phyloP scores from a whole-genome alignment of 2,888 invertebrate species.

The Troilus luridus region DNA sequence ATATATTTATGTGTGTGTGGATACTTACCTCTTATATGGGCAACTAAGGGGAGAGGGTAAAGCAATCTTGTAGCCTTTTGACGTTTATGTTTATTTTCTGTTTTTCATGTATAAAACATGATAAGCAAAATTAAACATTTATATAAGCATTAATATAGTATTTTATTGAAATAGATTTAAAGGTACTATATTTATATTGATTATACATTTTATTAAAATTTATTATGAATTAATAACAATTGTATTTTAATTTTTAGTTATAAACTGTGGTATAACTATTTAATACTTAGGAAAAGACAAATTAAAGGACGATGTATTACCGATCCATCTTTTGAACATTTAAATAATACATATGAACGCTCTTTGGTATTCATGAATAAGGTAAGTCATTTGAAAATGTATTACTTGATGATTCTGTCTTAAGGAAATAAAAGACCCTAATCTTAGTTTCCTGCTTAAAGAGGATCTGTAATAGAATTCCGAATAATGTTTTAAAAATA shows the following conservation, averaged over 20 bases:
- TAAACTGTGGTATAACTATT: conserved; percentile 97
- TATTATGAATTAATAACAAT: neutral
- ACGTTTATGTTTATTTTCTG: too few relatives aligned
- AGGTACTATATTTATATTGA: too few relatives aligned
- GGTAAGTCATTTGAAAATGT: conserved; percentile 67
- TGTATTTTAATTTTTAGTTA: conserved; percentile 72
- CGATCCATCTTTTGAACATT: conserved; percentile 91
- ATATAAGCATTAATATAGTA: too few relatives aligned
- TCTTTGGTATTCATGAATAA: conserved; percentile 99
- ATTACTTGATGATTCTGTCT: neutral
- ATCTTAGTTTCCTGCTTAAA: neutral
- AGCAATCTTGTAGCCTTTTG: too few relatives aligned
- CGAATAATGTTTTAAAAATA: too few relatives aligned
- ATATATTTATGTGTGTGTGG: too few relatives aligned
- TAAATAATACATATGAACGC: conserved; percentile 96
- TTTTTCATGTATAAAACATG: too few relatives aligned
- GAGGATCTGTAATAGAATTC: too few relatives aligned
- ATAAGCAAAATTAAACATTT: too few relatives aligned
- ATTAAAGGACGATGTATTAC: conserved; percentile 86
- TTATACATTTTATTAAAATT: neutral
- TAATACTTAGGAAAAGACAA: conserved; percentile 88
- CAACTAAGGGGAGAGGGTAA: too few relatives aligned
- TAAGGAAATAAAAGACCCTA: neutral
- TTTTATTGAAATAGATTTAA: too few relatives aligned
- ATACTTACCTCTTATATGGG: too few relatives aligned